These are phyloP conservation scores for Drosophila kurseongensis DNA, from an alignment of 1,140 invertebrate genomes.

Conservation along the genomic window DNA sequence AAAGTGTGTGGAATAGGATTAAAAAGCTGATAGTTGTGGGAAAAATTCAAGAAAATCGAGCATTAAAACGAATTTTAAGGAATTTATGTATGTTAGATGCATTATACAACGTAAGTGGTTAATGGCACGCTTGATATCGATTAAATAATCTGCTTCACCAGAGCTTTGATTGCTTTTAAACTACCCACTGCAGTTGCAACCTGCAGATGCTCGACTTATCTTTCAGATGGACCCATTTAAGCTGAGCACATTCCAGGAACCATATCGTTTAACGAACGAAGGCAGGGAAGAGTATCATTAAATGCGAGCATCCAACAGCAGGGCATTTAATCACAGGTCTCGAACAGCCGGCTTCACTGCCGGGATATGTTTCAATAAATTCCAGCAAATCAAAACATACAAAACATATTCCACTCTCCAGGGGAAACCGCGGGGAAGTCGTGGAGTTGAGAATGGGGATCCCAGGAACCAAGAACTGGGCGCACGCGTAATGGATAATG, in stretches of 20 bases:
- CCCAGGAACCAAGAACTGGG: conserved; percentile 24
- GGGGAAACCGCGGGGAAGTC: neutral
- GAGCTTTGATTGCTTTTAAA: conserved; percentile 9
- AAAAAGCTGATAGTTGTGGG: conserved; percentile 23
- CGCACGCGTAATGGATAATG: conserved; percentile 74
- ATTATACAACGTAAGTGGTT: conserved; percentile 7
- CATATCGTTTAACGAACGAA: conserved; percentile 62
- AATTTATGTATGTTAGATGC: neutral
- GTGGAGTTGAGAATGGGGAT: neutral
- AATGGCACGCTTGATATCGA: conserved; percentile 13
- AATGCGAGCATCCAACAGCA: conserved; percentile 51
- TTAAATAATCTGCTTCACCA: conserved; percentile 18
- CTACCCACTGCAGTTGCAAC: conserved; percentile 37
- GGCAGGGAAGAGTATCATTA: conserved; percentile 60
- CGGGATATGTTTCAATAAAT: conserved; percentile 78
- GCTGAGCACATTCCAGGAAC: conserved; percentile 60
- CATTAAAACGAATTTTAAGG: neutral
- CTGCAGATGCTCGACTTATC: conserved; percentile 27
- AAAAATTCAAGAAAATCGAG: conserved; percentile 12
- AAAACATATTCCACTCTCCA: conserved; percentile 28
- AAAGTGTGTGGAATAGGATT: conserved; percentile 58
- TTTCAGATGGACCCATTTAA: conserved; percentile 36
- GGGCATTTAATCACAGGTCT: conserved; percentile 68
- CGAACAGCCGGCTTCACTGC: conserved; percentile 17
- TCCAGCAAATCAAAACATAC: conserved; percentile 76